phyloP scores from a whole-genome alignment of 2,113 vertebrate genomes.

The Silurus asotus region DNA sequence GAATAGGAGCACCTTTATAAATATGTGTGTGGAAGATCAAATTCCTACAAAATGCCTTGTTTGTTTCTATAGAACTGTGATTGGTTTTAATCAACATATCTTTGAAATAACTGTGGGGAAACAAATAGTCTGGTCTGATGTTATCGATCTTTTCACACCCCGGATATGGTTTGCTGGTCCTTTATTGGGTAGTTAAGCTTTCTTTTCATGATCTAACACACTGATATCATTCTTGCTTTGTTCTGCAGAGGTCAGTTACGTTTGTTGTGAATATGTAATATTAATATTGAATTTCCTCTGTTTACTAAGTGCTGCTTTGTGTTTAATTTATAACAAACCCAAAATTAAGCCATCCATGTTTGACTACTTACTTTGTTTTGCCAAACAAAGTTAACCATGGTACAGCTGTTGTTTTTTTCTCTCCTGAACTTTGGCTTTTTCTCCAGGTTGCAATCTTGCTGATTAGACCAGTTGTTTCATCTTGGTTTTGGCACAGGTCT shows the following conservation, averaged over 20 bases:
- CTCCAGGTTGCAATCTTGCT: constrained; percentile 38
- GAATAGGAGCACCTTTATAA: constrained; percentile 46
- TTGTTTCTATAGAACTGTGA: not conserved
- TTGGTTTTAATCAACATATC: not conserved
- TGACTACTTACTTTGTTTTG: constrained; percentile 30
- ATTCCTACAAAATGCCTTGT: not conserved
- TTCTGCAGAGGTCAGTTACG: not conserved
- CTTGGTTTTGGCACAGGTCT: constrained; percentile 17
- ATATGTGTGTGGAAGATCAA: constrained; percentile 38
- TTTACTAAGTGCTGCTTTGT: constrained; percentile 1
- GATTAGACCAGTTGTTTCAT: constrained; percentile 52
- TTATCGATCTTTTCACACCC: not conserved
- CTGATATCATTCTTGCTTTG: not conserved
- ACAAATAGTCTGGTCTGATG: not conserved
- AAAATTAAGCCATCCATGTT: constrained; percentile 5
- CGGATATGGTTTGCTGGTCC: not conserved
- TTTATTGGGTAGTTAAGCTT: not conserved
- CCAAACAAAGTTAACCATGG: constrained; percentile 28
- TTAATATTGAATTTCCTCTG: not conserved
- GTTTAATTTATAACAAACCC: constrained; percentile 33
- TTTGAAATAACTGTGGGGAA: not conserved
- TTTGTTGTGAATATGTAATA: constrained; percentile 1
- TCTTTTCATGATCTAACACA: not conserved
- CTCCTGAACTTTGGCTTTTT: constrained; percentile 46
- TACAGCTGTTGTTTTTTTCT: constrained; percentile 23